Conservation (phyloP, 2,113 vertebrate species). For the Prionailurus bengalensis region DNA sequence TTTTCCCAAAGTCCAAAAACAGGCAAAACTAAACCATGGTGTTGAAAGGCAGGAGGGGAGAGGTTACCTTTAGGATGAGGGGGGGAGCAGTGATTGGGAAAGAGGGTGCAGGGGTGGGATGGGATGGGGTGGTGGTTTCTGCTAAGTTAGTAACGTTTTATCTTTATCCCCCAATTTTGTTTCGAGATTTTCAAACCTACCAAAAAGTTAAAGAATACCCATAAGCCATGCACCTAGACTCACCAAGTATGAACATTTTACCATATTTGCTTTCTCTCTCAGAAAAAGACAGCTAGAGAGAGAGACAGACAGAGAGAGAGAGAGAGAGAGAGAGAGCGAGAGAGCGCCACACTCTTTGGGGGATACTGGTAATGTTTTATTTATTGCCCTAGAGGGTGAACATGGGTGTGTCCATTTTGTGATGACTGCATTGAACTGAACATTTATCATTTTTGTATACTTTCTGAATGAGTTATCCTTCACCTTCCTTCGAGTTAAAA, state of each 20-base stretch:
- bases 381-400: slow-evolving; percentile 48
- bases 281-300: not conserved
- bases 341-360: not conserved
- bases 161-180: not conserved
- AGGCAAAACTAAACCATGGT: not conserved
- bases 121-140: not conserved
- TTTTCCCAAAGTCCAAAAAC: not conserved
- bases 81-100: not conserved
- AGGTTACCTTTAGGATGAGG: not conserved
- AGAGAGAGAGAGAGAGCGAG: not conserved
- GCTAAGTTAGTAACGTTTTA: not conserved
- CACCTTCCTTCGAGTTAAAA: not conserved
- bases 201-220: not conserved
- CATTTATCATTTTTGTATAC: not conserved
- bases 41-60: not conserved
- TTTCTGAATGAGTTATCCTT: not conserved
- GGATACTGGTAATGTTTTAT: not conserved
- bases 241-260: not conserved
- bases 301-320: not conserved
- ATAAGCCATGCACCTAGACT: not conserved
- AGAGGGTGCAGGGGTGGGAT: not conserved
- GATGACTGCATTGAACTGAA: not conserved
- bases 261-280: not conserved
- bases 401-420: not conserved
- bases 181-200: slow-evolving; percentile 7